Conservation (phyloP, 2,888 invertebrate genomes). For the Cabera pusaria region DNA sequence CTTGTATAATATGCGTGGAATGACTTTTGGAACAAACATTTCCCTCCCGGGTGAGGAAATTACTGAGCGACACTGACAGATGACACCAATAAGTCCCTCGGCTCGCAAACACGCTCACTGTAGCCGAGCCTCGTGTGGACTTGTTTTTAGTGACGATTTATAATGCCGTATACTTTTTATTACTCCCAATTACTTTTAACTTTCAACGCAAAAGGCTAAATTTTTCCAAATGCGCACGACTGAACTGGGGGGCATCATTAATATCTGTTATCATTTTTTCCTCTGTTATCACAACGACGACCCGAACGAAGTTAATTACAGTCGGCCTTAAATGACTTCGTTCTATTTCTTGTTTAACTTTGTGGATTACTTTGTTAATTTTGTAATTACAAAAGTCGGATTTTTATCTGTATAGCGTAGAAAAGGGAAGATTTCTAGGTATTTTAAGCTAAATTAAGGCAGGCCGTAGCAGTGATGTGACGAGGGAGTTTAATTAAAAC, state of each 20-base stretch:
- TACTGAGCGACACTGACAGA: slow-evolving; percentile 74
- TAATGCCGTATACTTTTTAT: slow-evolving; percentile 28
- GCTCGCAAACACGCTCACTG: slow-evolving; percentile 54
- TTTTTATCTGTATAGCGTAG: slow-evolving; percentile 37
- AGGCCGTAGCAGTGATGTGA: slow-evolving; percentile 19
- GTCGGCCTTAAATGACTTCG: slow-evolving; percentile 45
- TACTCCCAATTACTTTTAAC: slow-evolving; percentile 26
- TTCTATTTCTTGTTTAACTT: slow-evolving; percentile 45
- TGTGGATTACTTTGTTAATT: slow-evolving; percentile 54
- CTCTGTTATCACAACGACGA: slow-evolving; percentile 38
- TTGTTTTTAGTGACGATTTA: slow-evolving; percentile 44
- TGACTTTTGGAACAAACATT: slow-evolving; percentile 70
- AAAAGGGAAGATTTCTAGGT: slow-evolving; percentile 25
- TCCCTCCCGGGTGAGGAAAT: slow-evolving; percentile 64
- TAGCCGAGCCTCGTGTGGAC: slow-evolving; percentile 51
- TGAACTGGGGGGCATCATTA: slow-evolving; percentile 24
- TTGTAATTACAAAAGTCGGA: slow-evolving; percentile 49
- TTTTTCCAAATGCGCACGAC: slow-evolving; percentile 20
- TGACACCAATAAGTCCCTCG: slow-evolving; percentile 69
- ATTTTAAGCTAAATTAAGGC: slow-evolving; percentile 19
- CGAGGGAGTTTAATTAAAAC: slow-evolving; percentile 20
- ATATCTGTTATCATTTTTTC: slow-evolving; percentile 35
- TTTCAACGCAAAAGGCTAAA: slow-evolving; percentile 21
- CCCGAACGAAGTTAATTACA: slow-evolving; percentile 54
- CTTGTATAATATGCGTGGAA: slow-evolving; percentile 56